Evolutionary conservation across 1,140 invertebrate species (phyloP).

Genomic region (Pogonomyrmex californicus): DNA sequence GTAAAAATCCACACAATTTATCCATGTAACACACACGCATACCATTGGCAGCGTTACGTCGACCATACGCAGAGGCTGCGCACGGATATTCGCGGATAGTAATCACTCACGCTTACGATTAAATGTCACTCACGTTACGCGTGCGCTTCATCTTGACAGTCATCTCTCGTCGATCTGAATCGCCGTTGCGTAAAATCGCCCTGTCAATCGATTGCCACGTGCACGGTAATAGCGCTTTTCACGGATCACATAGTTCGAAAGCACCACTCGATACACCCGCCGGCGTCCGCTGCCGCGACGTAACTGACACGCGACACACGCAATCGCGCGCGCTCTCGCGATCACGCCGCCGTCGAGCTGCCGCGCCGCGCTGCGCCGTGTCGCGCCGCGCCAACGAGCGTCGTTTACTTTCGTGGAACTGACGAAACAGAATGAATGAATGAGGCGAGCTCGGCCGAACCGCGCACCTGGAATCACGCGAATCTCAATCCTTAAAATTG

Average conservation of each 20-base stretch:
- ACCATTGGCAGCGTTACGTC: not conserved
- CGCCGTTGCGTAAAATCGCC: too few relatives aligned
- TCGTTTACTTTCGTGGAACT: conserved; percentile 58
- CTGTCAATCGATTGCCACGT: not conserved
- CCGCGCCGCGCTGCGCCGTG: conserved; percentile 45
- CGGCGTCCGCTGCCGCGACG: conserved; percentile 85
- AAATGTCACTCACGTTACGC: not conserved
- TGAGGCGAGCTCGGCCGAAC: conserved; percentile 47
- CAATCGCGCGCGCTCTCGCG: conserved; percentile 78
- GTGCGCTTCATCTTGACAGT: not conserved
- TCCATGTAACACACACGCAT: not conserved
- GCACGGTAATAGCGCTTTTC: conserved; percentile 41
- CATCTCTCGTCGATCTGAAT: not conserved
- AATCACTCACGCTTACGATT: not conserved
- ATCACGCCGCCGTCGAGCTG: conserved; percentile 27
- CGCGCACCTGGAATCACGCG: conserved; percentile 40
- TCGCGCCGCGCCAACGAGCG: conserved; percentile 49
- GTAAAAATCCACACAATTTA: not conserved
- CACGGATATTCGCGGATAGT: not conserved
- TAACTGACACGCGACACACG: conserved; percentile 84
- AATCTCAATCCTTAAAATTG: too few relatives aligned
- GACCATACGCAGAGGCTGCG: not conserved
- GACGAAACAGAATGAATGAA: conserved; percentile 65
- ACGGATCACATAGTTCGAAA: conserved; percentile 60
- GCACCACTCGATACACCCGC: conserved; percentile 74